These are phyloP conservation scores for Oenanthe melanoleuca DNA, from an alignment of 2,113 vertebrate genomes.

Conservation along the genomic window DNA sequence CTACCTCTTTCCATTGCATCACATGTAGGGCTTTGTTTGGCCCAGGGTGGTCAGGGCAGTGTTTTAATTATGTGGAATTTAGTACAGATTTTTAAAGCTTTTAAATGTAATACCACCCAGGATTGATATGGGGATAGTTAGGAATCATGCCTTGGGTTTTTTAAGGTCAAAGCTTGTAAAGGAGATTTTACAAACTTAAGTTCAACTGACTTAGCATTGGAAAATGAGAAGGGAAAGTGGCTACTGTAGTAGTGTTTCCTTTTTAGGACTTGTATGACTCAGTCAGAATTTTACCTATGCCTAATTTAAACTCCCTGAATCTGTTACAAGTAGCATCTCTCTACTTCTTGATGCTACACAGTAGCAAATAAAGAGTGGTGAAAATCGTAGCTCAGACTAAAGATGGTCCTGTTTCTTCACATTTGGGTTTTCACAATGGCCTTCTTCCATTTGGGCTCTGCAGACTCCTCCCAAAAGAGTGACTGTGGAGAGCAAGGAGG, in stretches of 20 bases:
- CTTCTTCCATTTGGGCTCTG: not conserved
- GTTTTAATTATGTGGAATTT: not conserved
- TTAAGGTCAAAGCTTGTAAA: not conserved
- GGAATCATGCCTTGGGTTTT: not conserved
- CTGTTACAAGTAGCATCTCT: not conserved
- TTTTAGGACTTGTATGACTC: accelerated
- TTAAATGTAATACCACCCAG: not conserved
- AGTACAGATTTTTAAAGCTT: not conserved
- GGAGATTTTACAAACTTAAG: not conserved
- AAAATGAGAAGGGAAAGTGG: not conserved
- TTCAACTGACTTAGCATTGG: not conserved
- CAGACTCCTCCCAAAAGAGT: conserved; percentile 85
- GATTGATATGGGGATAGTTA: not conserved
- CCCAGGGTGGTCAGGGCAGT: not conserved
- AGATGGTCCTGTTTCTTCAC: not conserved
- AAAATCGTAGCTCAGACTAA: not conserved
- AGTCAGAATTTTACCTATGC: not conserved
- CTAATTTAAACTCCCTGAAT: not conserved
- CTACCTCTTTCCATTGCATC: not conserved
- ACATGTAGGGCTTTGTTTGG: not conserved
- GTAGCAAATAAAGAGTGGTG: not conserved
- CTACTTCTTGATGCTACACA: not conserved
- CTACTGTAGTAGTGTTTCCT: not conserved
- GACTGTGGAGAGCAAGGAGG: conserved; percentile 85
- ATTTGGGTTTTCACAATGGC: not conserved